phyloP scores from a whole-genome alignment of 1,140 invertebrate species.

The Ctenoplectra terminalis region DNA sequence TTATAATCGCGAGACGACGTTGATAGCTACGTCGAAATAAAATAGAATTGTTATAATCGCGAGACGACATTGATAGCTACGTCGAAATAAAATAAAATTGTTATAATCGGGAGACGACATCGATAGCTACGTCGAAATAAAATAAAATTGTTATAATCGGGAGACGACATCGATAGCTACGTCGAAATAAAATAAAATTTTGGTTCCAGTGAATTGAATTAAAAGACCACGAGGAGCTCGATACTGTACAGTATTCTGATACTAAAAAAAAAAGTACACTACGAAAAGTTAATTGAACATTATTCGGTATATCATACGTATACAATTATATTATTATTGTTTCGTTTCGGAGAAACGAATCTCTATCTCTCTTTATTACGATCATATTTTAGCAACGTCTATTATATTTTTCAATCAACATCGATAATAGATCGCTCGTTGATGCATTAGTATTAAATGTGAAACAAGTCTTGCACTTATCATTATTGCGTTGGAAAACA shows the following conservation, averaged over 20 bases:
- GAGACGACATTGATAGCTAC: no score
- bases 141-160: no score
- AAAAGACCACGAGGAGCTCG: not conserved
- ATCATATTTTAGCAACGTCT: not conserved
- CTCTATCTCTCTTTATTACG: not conserved
- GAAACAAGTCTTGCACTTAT: not conserved
- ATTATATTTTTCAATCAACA: not conserved
- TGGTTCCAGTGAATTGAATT: no score
- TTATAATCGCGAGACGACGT: not conserved
- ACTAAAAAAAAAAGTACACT: not conserved
- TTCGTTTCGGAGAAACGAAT: slow-evolving; percentile 14
- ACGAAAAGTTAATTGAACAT: not conserved
- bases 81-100: no score
- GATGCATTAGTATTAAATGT: not conserved
- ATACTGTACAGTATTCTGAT: slow-evolving; percentile 39
- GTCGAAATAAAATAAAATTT: no score
- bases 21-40: not conserved
- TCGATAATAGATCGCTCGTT: not conserved
- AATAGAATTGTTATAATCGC: no score
- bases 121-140: no score
- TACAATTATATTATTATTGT: not conserved
- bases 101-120: no score
- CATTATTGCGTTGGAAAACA: no score
- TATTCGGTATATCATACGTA: not conserved
- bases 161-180: no score